Evolutionary conservation across 2,888 invertebrate genomes (phyloP).

Genomic region (Sphaeridia pumilis): DNA sequence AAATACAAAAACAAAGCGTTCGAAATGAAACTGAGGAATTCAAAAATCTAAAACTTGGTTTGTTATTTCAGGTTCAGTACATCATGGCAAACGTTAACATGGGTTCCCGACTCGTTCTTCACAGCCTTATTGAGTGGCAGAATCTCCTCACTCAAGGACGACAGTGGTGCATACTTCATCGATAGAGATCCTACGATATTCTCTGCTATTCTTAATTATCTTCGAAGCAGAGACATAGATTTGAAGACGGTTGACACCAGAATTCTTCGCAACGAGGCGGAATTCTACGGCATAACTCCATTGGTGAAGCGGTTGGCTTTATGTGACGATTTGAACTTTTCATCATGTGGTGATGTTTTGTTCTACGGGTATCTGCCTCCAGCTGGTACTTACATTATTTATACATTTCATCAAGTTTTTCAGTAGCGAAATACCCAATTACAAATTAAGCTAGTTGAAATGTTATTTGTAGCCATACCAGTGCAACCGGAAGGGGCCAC

Average conservation of each 20-base stretch:
- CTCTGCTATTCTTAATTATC: constrained; percentile 68
- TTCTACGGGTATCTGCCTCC: constrained; percentile 91
- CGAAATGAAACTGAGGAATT: too few species aligned
- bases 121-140: constrained; percentile 72
- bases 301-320: constrained; percentile 74
- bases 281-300: constrained; percentile 91
- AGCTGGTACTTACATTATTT: too few species aligned
- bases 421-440: too few species aligned
- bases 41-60: constrained; percentile 2
- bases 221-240: constrained; percentile 64
- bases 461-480: not conserved
- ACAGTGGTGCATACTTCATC: constrained; percentile 90
- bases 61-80: constrained; percentile 69
- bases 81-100: constrained; percentile 86
- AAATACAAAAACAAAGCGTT: not conserved
- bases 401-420: too few species aligned
- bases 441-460: too few species aligned
- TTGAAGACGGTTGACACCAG: constrained; percentile 67
- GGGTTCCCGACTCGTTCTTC: constrained; percentile 96
- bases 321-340: constrained; percentile 86
- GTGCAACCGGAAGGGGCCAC: not conserved
- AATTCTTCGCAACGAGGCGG: constrained; percentile 84
- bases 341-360: constrained; percentile 90
- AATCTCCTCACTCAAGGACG: constrained; percentile 51
- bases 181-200: constrained; percentile 87